Conservation (phyloP, 2,888 invertebrate genomes). For the Lordiphosa andalusiaca region DNA sequence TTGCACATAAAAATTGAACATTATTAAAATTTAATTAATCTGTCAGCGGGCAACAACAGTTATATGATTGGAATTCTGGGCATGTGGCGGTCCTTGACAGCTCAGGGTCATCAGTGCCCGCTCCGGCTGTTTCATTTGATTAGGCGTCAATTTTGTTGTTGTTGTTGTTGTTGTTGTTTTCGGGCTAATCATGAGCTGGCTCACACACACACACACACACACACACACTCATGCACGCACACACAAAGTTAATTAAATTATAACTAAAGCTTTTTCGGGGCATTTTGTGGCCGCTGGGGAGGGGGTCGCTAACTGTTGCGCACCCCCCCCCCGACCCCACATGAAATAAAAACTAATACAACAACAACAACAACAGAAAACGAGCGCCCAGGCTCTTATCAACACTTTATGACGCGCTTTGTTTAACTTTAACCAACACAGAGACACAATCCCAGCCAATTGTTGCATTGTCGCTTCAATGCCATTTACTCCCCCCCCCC, state of each 20-base stretch:
- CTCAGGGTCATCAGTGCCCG: constrained; percentile 23
- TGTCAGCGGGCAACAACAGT: constrained; percentile 48
- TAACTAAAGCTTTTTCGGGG: constrained; percentile 59
- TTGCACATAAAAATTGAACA: constrained; percentile 32
- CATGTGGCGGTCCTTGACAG: constrained; percentile 25
- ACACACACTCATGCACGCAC: constrained; percentile 25
- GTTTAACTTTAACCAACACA: constrained; percentile 9
- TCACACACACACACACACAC: constrained; percentile 20
- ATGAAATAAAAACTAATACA: constrained; percentile 6
- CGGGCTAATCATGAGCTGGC: constrained; percentile 50
- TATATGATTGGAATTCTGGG: constrained; percentile 51
- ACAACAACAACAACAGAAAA: neutral
- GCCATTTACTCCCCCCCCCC: constrained; percentile 6
- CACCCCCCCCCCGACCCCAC: neutral
- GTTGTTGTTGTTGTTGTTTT: constrained; percentile 19
- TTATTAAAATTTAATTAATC: constrained; percentile 67
- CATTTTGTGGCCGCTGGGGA: constrained; percentile 19
- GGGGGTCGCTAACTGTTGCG: constrained; percentile 17
- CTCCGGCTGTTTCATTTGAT: constrained; percentile 43
- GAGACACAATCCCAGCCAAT: constrained; percentile 20
- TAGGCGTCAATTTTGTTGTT: constrained; percentile 37
- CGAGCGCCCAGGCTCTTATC: constrained; percentile 14
- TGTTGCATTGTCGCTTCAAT: constrained; percentile 37
- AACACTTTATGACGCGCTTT: constrained; percentile 8
- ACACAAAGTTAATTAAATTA: constrained; percentile 66